Evolutionary conservation across 2,888 invertebrate species (phyloP).

Genomic region (Cryptophagus acutangulus): DNA sequence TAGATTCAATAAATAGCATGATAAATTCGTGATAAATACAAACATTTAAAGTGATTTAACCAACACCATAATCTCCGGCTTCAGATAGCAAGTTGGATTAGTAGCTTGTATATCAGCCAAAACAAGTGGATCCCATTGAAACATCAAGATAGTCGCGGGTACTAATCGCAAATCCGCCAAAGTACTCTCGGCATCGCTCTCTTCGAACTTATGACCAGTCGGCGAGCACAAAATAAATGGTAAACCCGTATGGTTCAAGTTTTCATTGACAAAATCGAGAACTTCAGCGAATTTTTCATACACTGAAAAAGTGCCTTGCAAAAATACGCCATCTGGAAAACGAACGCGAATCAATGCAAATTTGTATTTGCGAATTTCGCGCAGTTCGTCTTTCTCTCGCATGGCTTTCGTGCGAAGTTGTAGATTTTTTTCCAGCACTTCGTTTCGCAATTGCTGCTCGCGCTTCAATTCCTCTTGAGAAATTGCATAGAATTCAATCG

Average conservation of each 20-base stretch:
- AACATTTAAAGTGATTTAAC: conserved; percentile 53
- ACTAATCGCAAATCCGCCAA: conserved; percentile 75
- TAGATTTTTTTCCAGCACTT: conserved; percentile 74
- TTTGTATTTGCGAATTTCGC: conserved; percentile 76
- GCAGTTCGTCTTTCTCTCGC: conserved; percentile 82
- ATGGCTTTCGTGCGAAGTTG: conserved; percentile 91
- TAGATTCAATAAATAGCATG: no score
- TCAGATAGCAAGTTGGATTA: conserved; percentile 61
- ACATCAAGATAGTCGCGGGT: conserved; percentile 76
- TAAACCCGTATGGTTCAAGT: conserved; percentile 61
- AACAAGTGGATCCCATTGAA: conserved; percentile 61
- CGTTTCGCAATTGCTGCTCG: conserved; percentile 70
- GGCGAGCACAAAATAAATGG: conserved; percentile 68
- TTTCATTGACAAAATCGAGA: conserved; percentile 75
- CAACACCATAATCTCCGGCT: conserved; percentile 71
- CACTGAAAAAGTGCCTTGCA: conserved; percentile 88
- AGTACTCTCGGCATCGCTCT: conserved; percentile 65
- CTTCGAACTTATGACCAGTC: conserved; percentile 61
- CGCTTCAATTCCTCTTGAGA: conserved; percentile 77
- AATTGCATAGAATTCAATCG: conserved; percentile 79
- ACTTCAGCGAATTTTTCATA: conserved; percentile 71
- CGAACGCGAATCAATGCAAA: conserved; percentile 81
- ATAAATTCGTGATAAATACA: no score
- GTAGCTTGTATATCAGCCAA: conserved; percentile 52
- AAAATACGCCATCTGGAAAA: conserved; percentile 80